phyloP scores from a whole-genome alignment of 2,888 invertebrate genomes.

The Lottia gigantea region DNA sequence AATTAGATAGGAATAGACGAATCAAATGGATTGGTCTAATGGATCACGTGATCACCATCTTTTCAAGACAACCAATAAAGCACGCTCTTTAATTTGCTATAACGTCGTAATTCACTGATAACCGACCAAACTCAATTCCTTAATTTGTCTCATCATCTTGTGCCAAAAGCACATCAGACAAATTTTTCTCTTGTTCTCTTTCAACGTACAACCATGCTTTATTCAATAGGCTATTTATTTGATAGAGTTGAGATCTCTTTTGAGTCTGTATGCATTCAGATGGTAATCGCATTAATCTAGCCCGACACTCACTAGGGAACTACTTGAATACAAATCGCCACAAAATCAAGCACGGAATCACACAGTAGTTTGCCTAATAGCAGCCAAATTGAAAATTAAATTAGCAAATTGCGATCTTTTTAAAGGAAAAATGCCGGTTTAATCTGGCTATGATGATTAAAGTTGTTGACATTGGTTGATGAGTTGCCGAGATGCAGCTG shows the following conservation, averaged over 20 bases:
- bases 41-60: constrained; percentile 18
- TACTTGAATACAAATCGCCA: constrained; percentile 37
- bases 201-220: constrained; percentile 21
- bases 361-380: constrained; percentile 58
- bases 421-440: constrained; percentile 58
- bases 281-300: constrained; percentile 40
- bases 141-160: constrained; percentile 30
- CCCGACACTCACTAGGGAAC: constrained; percentile 27
- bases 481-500: constrained; percentile 39
- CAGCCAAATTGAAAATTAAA: constrained; percentile 66
- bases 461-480: constrained; percentile 43
- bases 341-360: constrained; percentile 50
- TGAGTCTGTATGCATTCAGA: constrained; percentile 30
- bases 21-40: constrained; percentile 21
- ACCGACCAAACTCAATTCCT: constrained; percentile 32
- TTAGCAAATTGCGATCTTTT: constrained; percentile 64
- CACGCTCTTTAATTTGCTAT: constrained; percentile 32
- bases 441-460: constrained; percentile 57
- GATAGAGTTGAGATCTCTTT: constrained; percentile 27
- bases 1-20: constrained; percentile 16
- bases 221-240: constrained; percentile 31
- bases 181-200: constrained; percentile 26
- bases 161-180: constrained; percentile 26
- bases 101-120: constrained; percentile 30
- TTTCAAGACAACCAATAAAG: constrained; percentile 21